Base-by-base conservation (phyloP, 2,113 vertebrate species). In the Gavialis gangeticus region DNA sequence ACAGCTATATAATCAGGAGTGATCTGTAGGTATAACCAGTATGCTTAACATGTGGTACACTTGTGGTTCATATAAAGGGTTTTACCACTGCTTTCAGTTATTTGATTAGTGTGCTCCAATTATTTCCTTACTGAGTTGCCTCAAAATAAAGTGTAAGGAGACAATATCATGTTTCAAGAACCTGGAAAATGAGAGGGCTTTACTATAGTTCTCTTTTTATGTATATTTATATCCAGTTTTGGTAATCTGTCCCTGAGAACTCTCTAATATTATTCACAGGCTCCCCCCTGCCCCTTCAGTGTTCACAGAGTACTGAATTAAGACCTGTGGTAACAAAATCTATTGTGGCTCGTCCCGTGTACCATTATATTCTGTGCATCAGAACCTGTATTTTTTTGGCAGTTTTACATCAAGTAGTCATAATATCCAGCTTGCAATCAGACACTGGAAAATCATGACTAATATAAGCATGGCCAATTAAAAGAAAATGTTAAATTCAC, bases 121-220 rank as follows among this genome's bases (percentile, higher is more conserved):
- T 84, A 83, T 22, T 57, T 92, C 55, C 57, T 15, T 55, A 1
- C 73, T 91, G 75, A 66, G 17, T 60, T 84, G 60, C 27, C 58
- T 75, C 17, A 77, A 73, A 91, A 54, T 63, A 79, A 22, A 27
- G 9, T 83, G n/a, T 24, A 67, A 83, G 69, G 27, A 81, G 59
- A 85, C 30, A 67, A 67, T 79, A 93, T 94, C 57, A 76, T 82
- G 18, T 69, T 69, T 87, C 81, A 66, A 34, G 27, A 81, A 83
- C 69, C 56, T 37, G 15, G 92, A 59, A 27, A 91, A 76, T 4
- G 78, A 93, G 91, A 60, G 34, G 62, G n/a, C 12, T 24, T 95
- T 81, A 60, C 77, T 90, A 92, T 71, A 87, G 76, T 88, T 84
- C 30, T 87, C 86, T 76, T 92, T 95, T 95, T 73, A 75, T 18